Evolutionary conservation across 1,140 invertebrate species (phyloP).

Genomic region (Drosophila kohkoa): DNA sequence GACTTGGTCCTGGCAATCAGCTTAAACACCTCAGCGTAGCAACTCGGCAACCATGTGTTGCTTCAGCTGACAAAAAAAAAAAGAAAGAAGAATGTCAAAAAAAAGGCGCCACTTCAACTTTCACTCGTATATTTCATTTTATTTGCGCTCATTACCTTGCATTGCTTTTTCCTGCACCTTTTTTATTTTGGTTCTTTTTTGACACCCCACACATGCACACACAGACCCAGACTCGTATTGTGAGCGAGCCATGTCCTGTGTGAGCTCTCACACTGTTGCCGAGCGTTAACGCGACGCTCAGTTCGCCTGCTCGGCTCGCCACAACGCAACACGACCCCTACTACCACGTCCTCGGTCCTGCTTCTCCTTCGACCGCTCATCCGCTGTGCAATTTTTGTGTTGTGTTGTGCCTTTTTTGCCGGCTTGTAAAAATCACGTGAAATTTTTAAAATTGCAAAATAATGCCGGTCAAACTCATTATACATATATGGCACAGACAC

Average conservation of each 20-base stretch:
- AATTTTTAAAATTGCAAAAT: constrained; percentile 75
- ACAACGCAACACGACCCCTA: not conserved
- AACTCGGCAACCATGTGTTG: constrained; percentile 70
- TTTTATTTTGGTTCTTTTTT: constrained; percentile 29
- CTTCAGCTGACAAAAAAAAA: constrained; percentile 33
- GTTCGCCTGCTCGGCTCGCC: constrained; percentile 4
- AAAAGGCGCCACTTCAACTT: constrained; percentile 28
- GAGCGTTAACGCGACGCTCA: constrained; percentile 29
- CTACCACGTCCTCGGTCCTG: not conserved
- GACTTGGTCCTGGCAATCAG: constrained; percentile 51
- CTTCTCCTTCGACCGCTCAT: not conserved
- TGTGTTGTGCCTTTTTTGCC: constrained; percentile 50
- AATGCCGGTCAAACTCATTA: constrained; percentile 76
- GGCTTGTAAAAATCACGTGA: constrained; percentile 71
- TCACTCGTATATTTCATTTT: constrained; percentile 44
- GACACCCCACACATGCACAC: constrained; percentile 12
- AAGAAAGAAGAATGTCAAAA: constrained; percentile 18
- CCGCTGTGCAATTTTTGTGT: constrained; percentile 32
- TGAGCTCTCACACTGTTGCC: constrained; percentile 31
- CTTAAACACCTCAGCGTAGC: constrained; percentile 56
- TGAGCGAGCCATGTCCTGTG: constrained; percentile 42
- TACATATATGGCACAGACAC: constrained; percentile 38
- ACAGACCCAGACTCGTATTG: constrained; percentile 1
- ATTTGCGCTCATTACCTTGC: constrained; percentile 44
- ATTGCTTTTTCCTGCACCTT: constrained; percentile 32